phyloP scores from a whole-genome alignment of 1,140 invertebrate species.

The Anagrus nilaparvatae region DNA sequence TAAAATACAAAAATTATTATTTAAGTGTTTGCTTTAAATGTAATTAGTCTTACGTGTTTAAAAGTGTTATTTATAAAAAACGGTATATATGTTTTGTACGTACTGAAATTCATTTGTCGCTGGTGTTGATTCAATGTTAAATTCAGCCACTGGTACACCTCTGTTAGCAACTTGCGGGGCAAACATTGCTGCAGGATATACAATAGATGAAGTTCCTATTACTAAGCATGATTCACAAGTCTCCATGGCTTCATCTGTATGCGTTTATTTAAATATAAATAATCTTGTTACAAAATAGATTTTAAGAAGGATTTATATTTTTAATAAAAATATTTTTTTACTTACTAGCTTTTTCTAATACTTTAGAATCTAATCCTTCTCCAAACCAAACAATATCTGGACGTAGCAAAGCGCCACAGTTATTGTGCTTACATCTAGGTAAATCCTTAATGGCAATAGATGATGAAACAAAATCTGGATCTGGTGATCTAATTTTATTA shows the following conservation, averaged over 20 bases:
- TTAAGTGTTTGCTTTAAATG: no score
- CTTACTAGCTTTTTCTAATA: slow-evolving; percentile 55
- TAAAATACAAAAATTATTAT: no score
- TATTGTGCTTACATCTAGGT: slow-evolving; percentile 55
- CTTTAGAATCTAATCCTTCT: slow-evolving; percentile 58
- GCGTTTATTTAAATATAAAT: slow-evolving; percentile 7
- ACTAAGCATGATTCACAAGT: slow-evolving; percentile 75
- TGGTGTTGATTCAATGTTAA: slow-evolving; percentile 74
- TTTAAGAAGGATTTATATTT: slow-evolving; percentile 7
- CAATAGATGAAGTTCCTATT: slow-evolving; percentile 77
- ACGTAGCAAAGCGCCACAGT: slow-evolving; percentile 63
- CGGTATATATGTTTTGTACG: no score
- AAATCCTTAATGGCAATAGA: slow-evolving; percentile 56
- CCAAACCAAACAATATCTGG: slow-evolving; percentile 89
- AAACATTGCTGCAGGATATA: slow-evolving; percentile 91
- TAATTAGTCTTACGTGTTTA: no score
- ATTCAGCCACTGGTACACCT: slow-evolving; percentile 78
- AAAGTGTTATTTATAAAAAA: no score
- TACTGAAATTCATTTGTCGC: slow-evolving; percentile 61
- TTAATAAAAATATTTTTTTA: slow-evolving; percentile 16
- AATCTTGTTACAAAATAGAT: not conserved
- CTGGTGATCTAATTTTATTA: slow-evolving; percentile 25
- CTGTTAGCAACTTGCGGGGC: slow-evolving; percentile 66
- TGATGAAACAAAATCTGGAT: slow-evolving; percentile 29
- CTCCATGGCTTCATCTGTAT: slow-evolving; percentile 50